phyloP scores from a whole-genome alignment of 2,797 vertebrate genomes.

The Prunella strophiata region DNA sequence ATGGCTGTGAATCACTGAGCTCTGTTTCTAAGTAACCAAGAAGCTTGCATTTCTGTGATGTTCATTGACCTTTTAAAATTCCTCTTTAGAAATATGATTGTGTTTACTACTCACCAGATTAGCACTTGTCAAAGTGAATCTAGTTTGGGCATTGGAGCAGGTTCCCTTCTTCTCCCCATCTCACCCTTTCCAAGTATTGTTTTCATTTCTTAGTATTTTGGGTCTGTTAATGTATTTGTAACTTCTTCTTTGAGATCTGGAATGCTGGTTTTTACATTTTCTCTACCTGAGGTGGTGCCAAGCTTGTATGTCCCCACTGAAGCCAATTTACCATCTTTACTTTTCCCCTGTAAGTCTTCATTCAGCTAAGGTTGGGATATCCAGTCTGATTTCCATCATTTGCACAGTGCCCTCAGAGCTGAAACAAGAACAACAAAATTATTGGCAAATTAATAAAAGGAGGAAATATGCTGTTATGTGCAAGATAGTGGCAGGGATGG shows the following conservation, averaged over 20 bases:
- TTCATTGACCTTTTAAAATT: background rate
- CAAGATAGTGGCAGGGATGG: background rate
- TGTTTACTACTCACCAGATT: background rate
- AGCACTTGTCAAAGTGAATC: background rate
- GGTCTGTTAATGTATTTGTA: background rate
- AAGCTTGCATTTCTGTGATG: background rate
- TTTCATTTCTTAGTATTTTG: background rate
- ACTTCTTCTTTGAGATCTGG: background rate
- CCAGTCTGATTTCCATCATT: background rate
- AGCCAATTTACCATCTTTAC: background rate
- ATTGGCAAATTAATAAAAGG: background rate
- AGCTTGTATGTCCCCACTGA: background rate
- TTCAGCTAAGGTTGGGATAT: background rate
- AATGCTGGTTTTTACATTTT: background rate
- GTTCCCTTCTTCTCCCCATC: background rate
- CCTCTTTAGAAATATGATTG: background rate
- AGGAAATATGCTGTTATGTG: background rate
- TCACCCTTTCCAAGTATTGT: background rate
- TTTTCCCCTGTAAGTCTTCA: background rate
- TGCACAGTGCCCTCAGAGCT: background rate
- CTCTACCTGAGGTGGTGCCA: background rate
- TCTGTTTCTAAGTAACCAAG: conserved; percentile 40
- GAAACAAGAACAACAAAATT: background rate
- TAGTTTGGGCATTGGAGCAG: background rate
- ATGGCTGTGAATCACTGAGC: background rate